phyloP scores from a whole-genome alignment of 2,797 vertebrate species.

The Rachycentron canadum region DNA sequence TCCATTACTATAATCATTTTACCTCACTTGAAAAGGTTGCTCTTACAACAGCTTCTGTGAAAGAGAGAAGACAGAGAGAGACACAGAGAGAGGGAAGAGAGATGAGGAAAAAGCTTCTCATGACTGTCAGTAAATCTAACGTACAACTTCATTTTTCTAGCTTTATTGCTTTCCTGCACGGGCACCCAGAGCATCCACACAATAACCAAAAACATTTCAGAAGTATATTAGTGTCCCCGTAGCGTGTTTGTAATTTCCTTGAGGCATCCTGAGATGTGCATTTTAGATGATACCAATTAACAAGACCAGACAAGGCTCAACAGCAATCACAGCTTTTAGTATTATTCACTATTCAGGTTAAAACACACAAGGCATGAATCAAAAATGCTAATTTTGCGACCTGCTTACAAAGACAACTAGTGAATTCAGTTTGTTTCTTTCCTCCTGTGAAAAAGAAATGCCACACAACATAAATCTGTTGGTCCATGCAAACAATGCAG shows the following conservation, averaged over 20 bases:
- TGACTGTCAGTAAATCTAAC: conserved; percentile 67
- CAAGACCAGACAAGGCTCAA: conserved; percentile 39
- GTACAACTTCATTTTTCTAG: conserved; percentile 72
- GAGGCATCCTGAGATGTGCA: conserved; percentile 49
- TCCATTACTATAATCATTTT: conserved; percentile 83
- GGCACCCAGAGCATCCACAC: conserved; percentile 61
- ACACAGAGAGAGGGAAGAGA: conserved; percentile 7
- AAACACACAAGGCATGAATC: conserved; percentile 46
- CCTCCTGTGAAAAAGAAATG: conserved; percentile 41
- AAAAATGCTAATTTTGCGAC: conserved; percentile 29
- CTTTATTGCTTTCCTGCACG: conserved; percentile 68
- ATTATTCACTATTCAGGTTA: conserved; percentile 50
- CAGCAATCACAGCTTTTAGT: conserved; percentile 49
- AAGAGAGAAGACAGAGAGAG: conserved; percentile 40
- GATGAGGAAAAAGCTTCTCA: conserved; percentile 48
- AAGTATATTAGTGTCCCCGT: conserved; percentile 47
- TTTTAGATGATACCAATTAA: conserved; percentile 66
- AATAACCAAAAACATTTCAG: conserved; percentile 65
- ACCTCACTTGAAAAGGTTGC: conserved; percentile 71
- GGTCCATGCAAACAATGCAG: conserved; percentile 64
- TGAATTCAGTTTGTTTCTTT: conserved; percentile 31
- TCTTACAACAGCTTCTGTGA: conserved; percentile 43
- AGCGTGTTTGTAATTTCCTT: conserved; percentile 59
- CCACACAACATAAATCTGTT: conserved; percentile 60
- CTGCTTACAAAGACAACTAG: conserved; percentile 26